These are phyloP conservation scores for Rhingia campestris DNA, from an alignment of 2,888 invertebrate species.

Conservation along the genomic window DNA sequence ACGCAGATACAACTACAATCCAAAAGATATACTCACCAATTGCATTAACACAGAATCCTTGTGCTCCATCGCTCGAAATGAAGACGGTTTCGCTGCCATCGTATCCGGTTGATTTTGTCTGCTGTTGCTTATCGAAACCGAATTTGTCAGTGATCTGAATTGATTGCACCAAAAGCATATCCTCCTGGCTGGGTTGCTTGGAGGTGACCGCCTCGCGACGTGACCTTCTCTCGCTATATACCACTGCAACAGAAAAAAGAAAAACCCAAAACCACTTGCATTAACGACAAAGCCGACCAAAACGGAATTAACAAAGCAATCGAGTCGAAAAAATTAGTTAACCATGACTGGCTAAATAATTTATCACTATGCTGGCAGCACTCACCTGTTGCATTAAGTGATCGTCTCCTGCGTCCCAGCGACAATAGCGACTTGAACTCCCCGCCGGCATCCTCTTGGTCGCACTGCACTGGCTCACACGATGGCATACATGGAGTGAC, in stretches of 20 bases:
- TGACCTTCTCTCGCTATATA: slow-evolving; percentile 74
- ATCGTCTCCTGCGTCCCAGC: slow-evolving; percentile 91
- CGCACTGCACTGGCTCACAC: slow-evolving; percentile 96
- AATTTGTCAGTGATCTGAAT: slow-evolving; percentile 97
- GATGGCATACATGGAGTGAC: slow-evolving; percentile 97
- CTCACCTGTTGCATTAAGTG: slow-evolving; percentile 83
- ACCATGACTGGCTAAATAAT: slow-evolving; percentile 62
- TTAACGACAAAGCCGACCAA: slow-evolving; percentile 21
- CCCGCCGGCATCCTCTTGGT: slow-evolving; percentile 91
- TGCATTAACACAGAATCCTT: slow-evolving; percentile 83
- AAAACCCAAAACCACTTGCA: not conserved
- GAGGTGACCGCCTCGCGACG: slow-evolving; percentile 78
- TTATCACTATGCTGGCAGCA: slow-evolving; percentile 37
- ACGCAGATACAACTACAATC: not conserved
- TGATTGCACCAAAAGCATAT: slow-evolving; percentile 93
- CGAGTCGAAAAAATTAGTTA: slow-evolving; percentile 44
- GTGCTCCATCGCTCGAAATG: slow-evolving; percentile 85
- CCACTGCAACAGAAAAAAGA: slow-evolving; percentile 37
- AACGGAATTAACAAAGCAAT: slow-evolving; percentile 17
- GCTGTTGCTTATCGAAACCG: slow-evolving; percentile 89
- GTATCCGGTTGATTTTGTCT: slow-evolving; percentile 83
- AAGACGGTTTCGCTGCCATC: slow-evolving; percentile 88
- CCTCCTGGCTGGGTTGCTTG: slow-evolving; percentile 85
- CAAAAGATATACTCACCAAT: slow-evolving; percentile 79
- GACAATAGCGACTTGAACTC: slow-evolving; percentile 92